A percentile compares a stretch with the other conserved stretches of the same genome.
Evolutionary conservation across 92 coral and sea anemone species (phyloP).

Genomic region (Paramuricea clavata): DNA sequence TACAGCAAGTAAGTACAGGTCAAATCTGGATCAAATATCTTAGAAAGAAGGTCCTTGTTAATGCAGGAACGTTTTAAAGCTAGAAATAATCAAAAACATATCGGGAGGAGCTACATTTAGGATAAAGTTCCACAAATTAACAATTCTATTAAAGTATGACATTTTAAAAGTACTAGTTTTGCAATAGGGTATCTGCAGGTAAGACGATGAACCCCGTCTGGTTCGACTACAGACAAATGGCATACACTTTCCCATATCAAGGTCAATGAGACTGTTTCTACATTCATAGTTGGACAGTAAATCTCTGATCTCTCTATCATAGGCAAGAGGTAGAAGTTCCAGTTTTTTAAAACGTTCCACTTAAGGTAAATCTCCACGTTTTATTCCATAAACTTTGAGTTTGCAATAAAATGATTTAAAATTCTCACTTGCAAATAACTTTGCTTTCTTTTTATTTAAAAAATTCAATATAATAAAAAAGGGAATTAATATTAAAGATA

Average conservation of each 20-base stretch:
- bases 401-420: too few species aligned
- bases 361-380: not conserved
- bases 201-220: not conserved
- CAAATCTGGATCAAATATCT: not conserved
- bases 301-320: constrained; percentile 59
- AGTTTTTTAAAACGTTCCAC: not conserved
- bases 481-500: too few species aligned
- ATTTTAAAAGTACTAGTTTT: too few species aligned
- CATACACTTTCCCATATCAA: not conserved
- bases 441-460: too few species aligned
- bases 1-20: not conserved
- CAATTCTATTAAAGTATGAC: too few species aligned
- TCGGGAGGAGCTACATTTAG: not conserved
- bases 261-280: not conserved
- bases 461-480: too few species aligned
- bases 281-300: not conserved
- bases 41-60: not conserved
- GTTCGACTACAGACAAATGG: not conserved
- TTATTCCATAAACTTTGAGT: too few species aligned
- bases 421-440: too few species aligned
- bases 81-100: not conserved
- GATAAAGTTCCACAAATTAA: too few species aligned
- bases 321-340: not conserved
- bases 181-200: not conserved
- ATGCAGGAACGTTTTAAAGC: not conserved